Evolutionary conservation across 2,797 vertebrate genomes (phyloP), one percentile per base, ranked within the genome.

Genomic region (Brachyalestes nurse): DNA sequence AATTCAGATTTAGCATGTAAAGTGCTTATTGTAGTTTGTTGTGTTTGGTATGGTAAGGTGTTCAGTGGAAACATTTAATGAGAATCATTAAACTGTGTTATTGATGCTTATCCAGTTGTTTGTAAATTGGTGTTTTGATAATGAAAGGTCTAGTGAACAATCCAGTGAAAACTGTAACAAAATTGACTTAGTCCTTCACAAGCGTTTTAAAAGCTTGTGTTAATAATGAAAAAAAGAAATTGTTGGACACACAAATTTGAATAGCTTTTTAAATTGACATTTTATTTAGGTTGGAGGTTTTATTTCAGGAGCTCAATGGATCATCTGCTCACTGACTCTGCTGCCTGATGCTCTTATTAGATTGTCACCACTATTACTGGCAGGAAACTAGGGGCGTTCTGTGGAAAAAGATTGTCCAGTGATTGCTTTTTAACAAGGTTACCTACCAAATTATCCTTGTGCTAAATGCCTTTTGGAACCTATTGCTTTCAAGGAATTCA

Each of bases 301-400:
- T 49, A 49, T 49, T 19, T 71, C 66, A 53, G 51, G 62, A 38
- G 6, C 45, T 80, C 13, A 17, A 47, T 28, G 42, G 40, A 34
- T 49, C 19, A 58, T 40, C 51, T 69, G 1, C 23, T 65, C 57
- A 51, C 17, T 67, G 38, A 13, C n/a, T 47, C 34, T 40, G 65
- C 49, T 58, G 64, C 74, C 76, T 81, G 58, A 57, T 61, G 57
- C 25, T 7, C 78, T 88, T 86, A 92, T 91, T 58, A 19, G 60
- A 91, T 91, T 91, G 90, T 81, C 74, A 5, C 87, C 78, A 89
- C 85, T 73, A 49, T 87, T 86, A 47, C 47, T 81, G 80, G 78
- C 90, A 92, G 91, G 92, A 93, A 93, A 90, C 73, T 9, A 60
- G 0, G 76, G 84, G 78, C 86, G 81, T 86, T 78, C 53, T 51